phyloP scores from a whole-genome alignment of 2,113 vertebrate species.

The Semnopithecus entellus region DNA sequence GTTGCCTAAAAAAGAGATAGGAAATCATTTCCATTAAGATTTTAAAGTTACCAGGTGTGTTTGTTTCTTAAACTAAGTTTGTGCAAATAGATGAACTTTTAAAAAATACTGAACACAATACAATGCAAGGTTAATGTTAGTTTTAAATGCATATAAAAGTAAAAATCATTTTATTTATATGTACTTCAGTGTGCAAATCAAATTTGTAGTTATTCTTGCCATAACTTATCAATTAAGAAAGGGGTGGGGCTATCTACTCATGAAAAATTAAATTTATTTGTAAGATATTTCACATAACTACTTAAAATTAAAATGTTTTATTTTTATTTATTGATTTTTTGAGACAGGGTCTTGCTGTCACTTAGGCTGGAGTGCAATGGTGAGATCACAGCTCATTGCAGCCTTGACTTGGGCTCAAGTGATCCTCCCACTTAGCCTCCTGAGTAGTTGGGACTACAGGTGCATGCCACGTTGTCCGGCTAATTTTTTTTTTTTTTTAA shows the following conservation, averaged over 20 bases:
- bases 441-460: no score
- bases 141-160: slow-evolving; percentile 46
- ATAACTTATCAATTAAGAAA: slow-evolving; percentile 31
- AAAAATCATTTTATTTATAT: slow-evolving; percentile 30
- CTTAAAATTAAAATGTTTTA: slow-evolving; percentile 31
- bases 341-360: no score
- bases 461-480: no score
- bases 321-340: no score
- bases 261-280: slow-evolving; percentile 30
- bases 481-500: no score
- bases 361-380: no score
- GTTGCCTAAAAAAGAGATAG: slow-evolving; percentile 89
- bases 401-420: no score
- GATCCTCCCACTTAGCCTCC: no score
- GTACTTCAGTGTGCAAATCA: neutral
- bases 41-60: slow-evolving; percentile 7
- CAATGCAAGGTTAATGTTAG: slow-evolving; percentile 43
- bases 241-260: neutral
- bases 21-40: slow-evolving; percentile 63
- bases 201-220: neutral
- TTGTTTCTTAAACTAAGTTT: neutral
- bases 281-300: slow-evolving; percentile 3
- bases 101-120: slow-evolving; percentile 22
- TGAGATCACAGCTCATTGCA: no score
- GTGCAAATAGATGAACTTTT: slow-evolving; percentile 26